Evolutionary conservation across 2,113 vertebrate species (phyloP).

Genomic region (Ophiodon elongatus): DNA sequence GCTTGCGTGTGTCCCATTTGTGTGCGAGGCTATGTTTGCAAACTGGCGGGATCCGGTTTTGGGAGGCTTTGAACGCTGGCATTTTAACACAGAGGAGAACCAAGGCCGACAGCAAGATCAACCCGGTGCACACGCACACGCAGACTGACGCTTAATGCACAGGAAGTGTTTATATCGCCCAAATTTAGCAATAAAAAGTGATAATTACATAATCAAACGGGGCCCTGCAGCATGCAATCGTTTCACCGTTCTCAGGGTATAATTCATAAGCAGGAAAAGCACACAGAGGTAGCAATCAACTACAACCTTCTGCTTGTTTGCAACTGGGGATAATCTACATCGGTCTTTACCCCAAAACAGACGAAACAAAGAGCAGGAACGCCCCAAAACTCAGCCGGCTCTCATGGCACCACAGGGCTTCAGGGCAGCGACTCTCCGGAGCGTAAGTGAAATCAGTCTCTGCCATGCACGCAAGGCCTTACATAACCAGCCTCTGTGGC

Average conservation of each 20-base stretch:
- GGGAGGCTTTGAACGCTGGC: slow-evolving; percentile 49
- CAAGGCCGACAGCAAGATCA: slow-evolving; percentile 25
- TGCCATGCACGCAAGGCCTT: slow-evolving; percentile 64
- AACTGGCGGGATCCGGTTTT: slow-evolving; percentile 73
- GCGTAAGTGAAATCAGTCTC: slow-evolving; percentile 42
- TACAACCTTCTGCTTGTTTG: not conserved
- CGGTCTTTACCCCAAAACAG: slow-evolving; percentile 19
- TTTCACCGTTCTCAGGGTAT: not conserved
- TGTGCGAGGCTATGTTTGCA: slow-evolving; percentile 9
- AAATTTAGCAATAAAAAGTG: slow-evolving; percentile 1
- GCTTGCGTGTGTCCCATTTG: slow-evolving; percentile 22
- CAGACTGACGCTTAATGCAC: not conserved
- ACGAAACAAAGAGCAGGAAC: slow-evolving; percentile 48
- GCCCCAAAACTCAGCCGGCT: slow-evolving; percentile 46
- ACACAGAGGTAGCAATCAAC: not conserved
- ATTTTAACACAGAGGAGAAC: slow-evolving; percentile 37
- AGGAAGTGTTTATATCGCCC: not conserved
- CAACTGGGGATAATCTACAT: not conserved
- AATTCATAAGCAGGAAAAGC: not conserved
- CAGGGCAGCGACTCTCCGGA: slow-evolving; percentile 38
- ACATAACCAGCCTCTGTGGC: slow-evolving; percentile 67
- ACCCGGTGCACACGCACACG: not conserved
- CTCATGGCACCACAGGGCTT: slow-evolving; percentile 32
- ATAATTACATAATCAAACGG: not conserved
- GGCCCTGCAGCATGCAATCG: not conserved